These are phyloP conservation scores for Strigamia crassipes DNA, from an alignment of 2,888 invertebrate species.

Conservation along the genomic window DNA sequence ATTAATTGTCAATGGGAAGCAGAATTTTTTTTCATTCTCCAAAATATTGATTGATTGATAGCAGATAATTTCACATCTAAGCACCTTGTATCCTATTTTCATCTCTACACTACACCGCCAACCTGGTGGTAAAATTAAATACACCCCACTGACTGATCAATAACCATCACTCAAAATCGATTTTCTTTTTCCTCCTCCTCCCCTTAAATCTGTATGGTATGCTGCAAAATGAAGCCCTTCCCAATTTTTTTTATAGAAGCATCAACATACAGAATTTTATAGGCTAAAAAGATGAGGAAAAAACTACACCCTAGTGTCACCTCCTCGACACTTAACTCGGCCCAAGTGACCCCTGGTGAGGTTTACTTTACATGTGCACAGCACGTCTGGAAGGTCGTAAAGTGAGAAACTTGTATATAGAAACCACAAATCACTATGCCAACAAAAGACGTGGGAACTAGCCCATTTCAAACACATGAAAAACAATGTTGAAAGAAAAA, in stretches of 20 bases:
- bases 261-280: conserved; percentile 14
- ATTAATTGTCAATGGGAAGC: too few species aligned
- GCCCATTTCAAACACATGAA: neutral
- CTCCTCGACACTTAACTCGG: conserved; percentile 27
- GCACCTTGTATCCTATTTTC: neutral
- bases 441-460: neutral
- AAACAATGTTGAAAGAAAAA: neutral
- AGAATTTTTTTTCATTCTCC: too few species aligned
- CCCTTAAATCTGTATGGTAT: neutral
- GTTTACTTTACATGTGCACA: conserved; percentile 27
- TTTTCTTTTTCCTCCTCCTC: neutral
- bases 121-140: neutral
- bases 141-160: neutral
- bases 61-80: too few species aligned
- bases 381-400: conserved; percentile 36
- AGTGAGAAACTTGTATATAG: conserved; percentile 12
- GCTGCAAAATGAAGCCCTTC: neutral
- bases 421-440: conserved; percentile 1
- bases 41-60: too few species aligned
- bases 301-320: conserved; percentile 27
- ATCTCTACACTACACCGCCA: neutral
- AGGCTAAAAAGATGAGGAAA: conserved; percentile 1
- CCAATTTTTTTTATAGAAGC: neutral
- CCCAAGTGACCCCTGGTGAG: conserved; percentile 35
- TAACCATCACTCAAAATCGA: conserved; percentile 23